These are phyloP conservation scores for Temnothorax ravouxi DNA, from an alignment of 2,888 invertebrate species.

Conservation along the genomic window DNA sequence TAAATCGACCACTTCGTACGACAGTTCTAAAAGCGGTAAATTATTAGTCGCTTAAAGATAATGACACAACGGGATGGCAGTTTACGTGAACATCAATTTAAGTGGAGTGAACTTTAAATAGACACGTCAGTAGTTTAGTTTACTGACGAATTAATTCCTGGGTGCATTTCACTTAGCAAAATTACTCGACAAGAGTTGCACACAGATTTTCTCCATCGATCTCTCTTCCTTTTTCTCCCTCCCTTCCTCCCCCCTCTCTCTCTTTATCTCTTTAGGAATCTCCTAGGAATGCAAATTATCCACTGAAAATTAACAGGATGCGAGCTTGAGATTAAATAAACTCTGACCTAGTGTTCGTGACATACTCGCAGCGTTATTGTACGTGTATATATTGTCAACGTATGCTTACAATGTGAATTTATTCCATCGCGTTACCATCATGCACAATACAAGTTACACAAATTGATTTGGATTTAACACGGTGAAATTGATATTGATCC, in stretches of 20 bases:
- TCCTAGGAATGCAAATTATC: conserved; percentile 44
- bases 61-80: neutral
- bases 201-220: conserved; percentile 33
- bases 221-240: neutral
- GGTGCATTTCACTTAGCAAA: conserved; percentile 39
- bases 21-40: neutral
- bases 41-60: conserved; percentile 34
- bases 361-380: neutral
- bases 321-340: conserved; percentile 31
- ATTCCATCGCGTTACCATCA: neutral
- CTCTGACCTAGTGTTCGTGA: neutral
- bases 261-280: neutral
- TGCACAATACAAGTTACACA: neutral
- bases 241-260: neutral
- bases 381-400: neutral
- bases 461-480: conserved; percentile 23
- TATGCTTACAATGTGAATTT: neutral
- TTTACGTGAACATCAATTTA: conserved; percentile 37
- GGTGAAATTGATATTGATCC: conserved; percentile 1
- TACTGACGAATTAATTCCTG: conserved; percentile 39
- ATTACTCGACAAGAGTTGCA: conserved; percentile 44
- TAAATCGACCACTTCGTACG: neutral
- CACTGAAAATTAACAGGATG: conserved; percentile 36
- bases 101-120: conserved; percentile 49
- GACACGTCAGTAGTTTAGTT: conserved; percentile 36